These are phyloP conservation scores for Melipona beecheii DNA, from an alignment of 2,888 invertebrate species.

Conservation along the genomic window DNA sequence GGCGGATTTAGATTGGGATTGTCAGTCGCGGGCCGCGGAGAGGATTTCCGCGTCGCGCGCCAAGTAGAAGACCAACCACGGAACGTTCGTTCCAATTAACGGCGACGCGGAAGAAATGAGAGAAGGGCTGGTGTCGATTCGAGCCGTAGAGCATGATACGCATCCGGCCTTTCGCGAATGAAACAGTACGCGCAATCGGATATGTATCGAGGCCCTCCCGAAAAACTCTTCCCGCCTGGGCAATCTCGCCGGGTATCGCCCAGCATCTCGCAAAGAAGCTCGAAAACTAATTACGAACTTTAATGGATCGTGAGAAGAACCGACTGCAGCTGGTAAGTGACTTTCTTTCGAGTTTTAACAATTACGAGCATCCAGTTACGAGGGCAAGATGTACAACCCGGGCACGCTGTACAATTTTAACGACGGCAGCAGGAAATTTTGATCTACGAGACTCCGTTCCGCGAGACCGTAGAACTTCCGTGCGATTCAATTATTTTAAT, in stretches of 20 bases:
- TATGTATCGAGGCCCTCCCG: conserved; percentile 4
- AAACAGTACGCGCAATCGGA: conserved; percentile 30
- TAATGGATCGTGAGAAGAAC: conserved; percentile 45
- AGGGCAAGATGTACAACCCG: background rate
- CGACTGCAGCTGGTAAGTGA: conserved; percentile 15
- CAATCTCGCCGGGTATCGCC: conserved; percentile 11
- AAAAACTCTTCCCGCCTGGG: conserved; percentile 6
- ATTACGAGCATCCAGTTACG: conserved; percentile 13
- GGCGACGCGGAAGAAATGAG: conserved; percentile 54
- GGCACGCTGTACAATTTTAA: background rate
- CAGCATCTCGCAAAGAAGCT: conserved; percentile 37
- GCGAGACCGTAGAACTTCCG: background rate
- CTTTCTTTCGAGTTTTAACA: conserved; percentile 43
- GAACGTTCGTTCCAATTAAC: conserved; percentile 66
- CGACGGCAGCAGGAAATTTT: background rate
- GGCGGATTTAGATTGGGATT: conserved; percentile 25
- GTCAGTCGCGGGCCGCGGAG: conserved; percentile 58
- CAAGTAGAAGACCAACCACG: conserved; percentile 34
- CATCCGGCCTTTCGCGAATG: conserved; percentile 29
- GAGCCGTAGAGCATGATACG: conserved; percentile 30
- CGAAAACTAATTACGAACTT: conserved; percentile 56
- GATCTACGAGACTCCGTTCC: background rate
- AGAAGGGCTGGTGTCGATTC: conserved; percentile 24
- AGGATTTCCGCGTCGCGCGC: conserved; percentile 67
- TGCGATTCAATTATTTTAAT: background rate